Evolutionary conservation across 2,797 vertebrate genomes (phyloP).

Genomic region (Ambastaia sidthimunki): DNA sequence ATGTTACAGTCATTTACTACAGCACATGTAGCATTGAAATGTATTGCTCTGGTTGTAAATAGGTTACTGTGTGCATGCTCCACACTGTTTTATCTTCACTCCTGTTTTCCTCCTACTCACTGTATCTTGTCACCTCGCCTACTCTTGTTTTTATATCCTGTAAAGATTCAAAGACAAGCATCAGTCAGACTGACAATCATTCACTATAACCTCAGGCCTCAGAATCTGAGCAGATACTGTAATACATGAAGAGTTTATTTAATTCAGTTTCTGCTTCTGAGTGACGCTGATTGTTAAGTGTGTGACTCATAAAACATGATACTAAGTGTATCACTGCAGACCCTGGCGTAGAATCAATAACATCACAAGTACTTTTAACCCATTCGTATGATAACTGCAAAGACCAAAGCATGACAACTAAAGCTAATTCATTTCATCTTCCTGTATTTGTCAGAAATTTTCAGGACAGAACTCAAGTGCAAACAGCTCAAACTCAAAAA

Average conservation of each 20-base stretch:
- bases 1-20: background rate
- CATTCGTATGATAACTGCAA: background rate
- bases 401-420: too few relatives aligned
- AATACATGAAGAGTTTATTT: constrained; percentile 10
- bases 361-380: constrained; percentile 18
- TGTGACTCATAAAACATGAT: constrained; percentile 17
- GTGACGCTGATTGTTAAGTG: constrained; percentile 9
- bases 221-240: background rate
- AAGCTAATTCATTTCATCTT: background rate
- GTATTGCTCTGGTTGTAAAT: constrained; percentile 4
- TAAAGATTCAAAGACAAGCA: constrained; percentile 29
- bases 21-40: constrained; percentile 4
- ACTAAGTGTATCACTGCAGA: background rate
- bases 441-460: too few relatives aligned
- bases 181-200: background rate
- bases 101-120: constrained; percentile 38
- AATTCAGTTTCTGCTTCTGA: background rate
- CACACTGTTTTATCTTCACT: constrained; percentile 31
- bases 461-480: too few relatives aligned
- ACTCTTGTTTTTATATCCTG: constrained; percentile 32
- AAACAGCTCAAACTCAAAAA: too few relatives aligned
- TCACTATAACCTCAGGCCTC: background rate
- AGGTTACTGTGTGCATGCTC: constrained; percentile 11
- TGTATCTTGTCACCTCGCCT: constrained; percentile 10
- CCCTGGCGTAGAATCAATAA: constrained; percentile 11